Evolutionary conservation across 2,113 vertebrate genomes (phyloP), one percentile per base, ranked within the genome.

Genomic region (Nematolebias whitei): DNA sequence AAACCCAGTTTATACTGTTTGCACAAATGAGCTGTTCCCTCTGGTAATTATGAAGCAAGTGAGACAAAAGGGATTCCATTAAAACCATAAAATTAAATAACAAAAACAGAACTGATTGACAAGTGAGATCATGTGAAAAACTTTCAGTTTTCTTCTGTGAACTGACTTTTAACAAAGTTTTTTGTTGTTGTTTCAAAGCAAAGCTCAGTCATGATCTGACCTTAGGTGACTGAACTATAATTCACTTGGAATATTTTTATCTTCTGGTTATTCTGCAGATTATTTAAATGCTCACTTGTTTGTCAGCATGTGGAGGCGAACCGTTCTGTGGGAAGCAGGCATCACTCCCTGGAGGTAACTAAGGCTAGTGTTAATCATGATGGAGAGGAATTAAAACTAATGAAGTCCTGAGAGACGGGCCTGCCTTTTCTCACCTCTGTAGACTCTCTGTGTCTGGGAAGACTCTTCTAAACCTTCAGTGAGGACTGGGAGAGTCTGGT

Each of bases 351-450:
- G 92, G 95, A 92, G 95, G 94, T 93, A 40, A 93, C 70, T 97
- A 97, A 95, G 95, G 93, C 95, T 94, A 96, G 94, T 97, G 95
- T 96, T 98, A 95, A 95, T 98, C 94, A 96, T 97, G 94, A 94
- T 86, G 91, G 93, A 90, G 93, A 94, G 90, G 95, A 96, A 98
- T 98, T 96, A 95, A 88, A 92, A 91, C 92, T 98, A 98, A 98
- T 98, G 94, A 94, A 94, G 95, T 91, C 94, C 94, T 90, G 84
- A 90, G 95, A 95, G 95, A 94, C 94, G 88, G 77, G 86, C 91
- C 68, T 63, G 41, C 64, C 59, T 60, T 71, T 51, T 76, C 41
- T 44, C 39, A 43, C 74, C 20, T 13, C 68, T 58, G 55, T 45
- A 23, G 76, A 67, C 65, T 65, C 45, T 22, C 5, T 15, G 12